These are phyloP conservation scores for Cryptus armator DNA, from an alignment of 2,888 invertebrate species.

Conservation along the genomic window DNA sequence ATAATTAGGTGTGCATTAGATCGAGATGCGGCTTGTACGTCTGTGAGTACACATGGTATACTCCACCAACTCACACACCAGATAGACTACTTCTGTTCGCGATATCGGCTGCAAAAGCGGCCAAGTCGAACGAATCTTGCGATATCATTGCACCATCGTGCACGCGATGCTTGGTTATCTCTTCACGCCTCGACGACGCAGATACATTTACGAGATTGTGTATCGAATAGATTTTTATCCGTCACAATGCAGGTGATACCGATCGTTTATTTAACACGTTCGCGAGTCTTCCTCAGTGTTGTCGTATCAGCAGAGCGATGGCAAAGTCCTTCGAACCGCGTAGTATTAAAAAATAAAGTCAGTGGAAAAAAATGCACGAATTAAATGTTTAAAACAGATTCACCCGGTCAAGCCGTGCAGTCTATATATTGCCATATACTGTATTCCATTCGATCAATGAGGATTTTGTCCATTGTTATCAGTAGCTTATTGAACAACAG, in stretches of 20 bases:
- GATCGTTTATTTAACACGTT: conserved; percentile 28
- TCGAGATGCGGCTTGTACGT: conserved; percentile 47
- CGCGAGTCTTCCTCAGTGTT: conserved; percentile 10
- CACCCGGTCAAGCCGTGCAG: too few species aligned
- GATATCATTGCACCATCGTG: conserved; percentile 47
- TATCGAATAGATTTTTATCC: conserved; percentile 68
- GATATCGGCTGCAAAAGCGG: conserved; percentile 36
- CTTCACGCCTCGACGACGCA: conserved; percentile 50
- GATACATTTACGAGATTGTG: conserved; percentile 73
- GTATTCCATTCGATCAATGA: too few species aligned
- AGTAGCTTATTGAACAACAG: neutral
- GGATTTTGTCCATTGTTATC: too few species aligned
- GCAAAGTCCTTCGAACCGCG: neutral
- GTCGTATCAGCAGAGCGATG: conserved; percentile 9
- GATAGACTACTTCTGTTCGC: conserved; percentile 16
- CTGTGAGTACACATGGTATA: conserved; percentile 21
- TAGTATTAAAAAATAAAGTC: too few species aligned
- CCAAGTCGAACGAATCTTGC: conserved; percentile 30
- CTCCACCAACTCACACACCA: conserved; percentile 19
- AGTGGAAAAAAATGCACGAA: too few species aligned
- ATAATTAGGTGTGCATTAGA: conserved; percentile 70
- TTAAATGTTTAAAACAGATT: too few species aligned
- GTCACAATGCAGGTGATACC: neutral
- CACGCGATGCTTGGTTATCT: conserved; percentile 26
- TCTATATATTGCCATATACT: too few species aligned